Base-by-base conservation (phyloP, 1,140 invertebrate species). In the Drosophila busckii region DNA sequence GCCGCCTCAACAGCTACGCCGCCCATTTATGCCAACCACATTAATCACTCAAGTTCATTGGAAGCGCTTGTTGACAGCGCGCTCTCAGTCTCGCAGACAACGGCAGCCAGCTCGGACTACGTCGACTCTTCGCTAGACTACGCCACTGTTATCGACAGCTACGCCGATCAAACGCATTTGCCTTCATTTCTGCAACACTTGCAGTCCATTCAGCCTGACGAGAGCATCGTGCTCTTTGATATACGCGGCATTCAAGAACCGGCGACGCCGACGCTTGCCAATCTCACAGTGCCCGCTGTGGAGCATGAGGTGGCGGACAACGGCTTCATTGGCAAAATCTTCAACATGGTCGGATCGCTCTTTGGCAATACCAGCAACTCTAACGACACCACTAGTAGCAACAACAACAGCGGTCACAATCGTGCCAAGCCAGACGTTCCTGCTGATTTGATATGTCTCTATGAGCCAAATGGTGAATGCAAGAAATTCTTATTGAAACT, bases 21-120 rank as follows among this genome's bases (percentile, higher is more conserved):
- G 42, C 15, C 35, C 40, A 48, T 60, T 52, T 73, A 61, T 50
- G 55, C n/a, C n/a, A n/a, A n/a, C n/a, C n/a, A n/a, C n/a, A n/a
- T n/a, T n/a, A n/a, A n/a, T n/a, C n/a, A 50, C 48, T 82, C 82
- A 71, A 76, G 73, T 84, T 84, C 82, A 71, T 50, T 84, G 62
- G 82, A 85, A 35, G 37, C 55, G 8, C 58, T 84, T 10, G 59
- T 85, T 16, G 10, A 69, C 25, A 50, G 56, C 49, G 31, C 56
- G 16, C 28, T 70, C 40, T 65, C 66, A 65, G 67, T 52, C 32
- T 68, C 75, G 16, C 45, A 53, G 9, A 75, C 69, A 48, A 69
- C 55, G 13, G 52, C 64, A 22, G 50, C 44, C 10, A 65, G 60
- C 9, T 67, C 76, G 31, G 50, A 75, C 42, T 80, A 69, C 38